Evolutionary conservation across 2,797 vertebrate genomes (phyloP), one percentile per base, ranked within the genome.

Genomic region (Erpetoichthys calabaricus): DNA sequence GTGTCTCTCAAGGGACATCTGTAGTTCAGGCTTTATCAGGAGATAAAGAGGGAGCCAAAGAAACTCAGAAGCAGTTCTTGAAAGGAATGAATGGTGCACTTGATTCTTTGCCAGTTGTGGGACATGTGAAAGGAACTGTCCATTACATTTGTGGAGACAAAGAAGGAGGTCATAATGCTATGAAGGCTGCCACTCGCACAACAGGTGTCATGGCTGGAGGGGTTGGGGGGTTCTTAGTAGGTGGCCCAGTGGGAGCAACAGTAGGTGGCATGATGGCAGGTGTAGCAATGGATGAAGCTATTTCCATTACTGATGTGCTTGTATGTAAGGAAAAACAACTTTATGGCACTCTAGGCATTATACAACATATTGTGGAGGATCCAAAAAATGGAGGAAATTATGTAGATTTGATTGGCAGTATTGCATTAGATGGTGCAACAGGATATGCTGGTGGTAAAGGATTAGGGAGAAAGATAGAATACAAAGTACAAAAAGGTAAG

Each of bases 121-220:
- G 51, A n/a, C 51, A 53, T 41, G 5, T 25, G 6, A 53, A 53
- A 41, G 51, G 51, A 8, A 6, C 9, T 4, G 4, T 53, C 10
- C 51, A 53, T 41, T 53, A 53, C 51, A 41, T 41, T 6, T 53
- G 51, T 53, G 51, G 51, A 8, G 51, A 53, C 51, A 9, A 53
- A 41, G 51, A 53, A 53, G 6, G 51, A 6, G 51, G 51, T 42
- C 51, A 53, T 41, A 25, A 41, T 41, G 5, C 51, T 41, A 53
- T 53, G 51, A 53, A 53, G n/a, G 51, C 51, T 4, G 51, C 51
- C 6, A 53, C 51, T 41, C 51, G 7, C n/a, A n/a, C 51, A 10
- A n/a, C 51, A 4, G 5, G 3, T n/a, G 51, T 53, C 5, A 49
- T 49, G 7, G 47, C 7, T 7, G 47, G 47, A 25, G 51, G 51